phyloP scores from a whole-genome alignment of 1,140 invertebrate genomes.

The Melanaphis sacchari region DNA sequence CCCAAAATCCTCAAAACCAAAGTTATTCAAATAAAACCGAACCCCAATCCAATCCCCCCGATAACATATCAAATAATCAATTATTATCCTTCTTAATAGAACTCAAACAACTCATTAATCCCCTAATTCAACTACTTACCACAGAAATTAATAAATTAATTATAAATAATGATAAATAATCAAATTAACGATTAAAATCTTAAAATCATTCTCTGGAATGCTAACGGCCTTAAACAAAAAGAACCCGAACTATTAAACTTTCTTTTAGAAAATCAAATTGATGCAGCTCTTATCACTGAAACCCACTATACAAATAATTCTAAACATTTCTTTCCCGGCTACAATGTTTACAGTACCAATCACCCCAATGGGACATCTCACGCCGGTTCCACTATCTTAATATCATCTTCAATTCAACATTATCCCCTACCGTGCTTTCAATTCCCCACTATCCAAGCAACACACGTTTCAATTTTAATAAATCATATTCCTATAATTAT shows the following conservation, averaged over 20 bases:
- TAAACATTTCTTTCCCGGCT: conserved; percentile 50
- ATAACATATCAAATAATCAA: not conserved
- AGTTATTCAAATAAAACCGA: not conserved
- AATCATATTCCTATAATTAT: conserved; percentile 26
- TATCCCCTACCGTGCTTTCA: not conserved
- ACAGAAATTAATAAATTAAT: too few relatives aligned
- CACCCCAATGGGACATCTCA: conserved; percentile 9
- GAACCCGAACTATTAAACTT: conserved; percentile 59
- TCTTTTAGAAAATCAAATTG: conserved; percentile 58
- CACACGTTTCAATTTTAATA: conserved; percentile 23
- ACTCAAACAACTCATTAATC: not conserved
- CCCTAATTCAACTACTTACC: too few relatives aligned
- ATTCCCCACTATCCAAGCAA: conserved; percentile 41
- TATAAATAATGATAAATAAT: too few relatives aligned
- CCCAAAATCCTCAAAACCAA: not conserved
- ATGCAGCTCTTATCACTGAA: conserved; percentile 59
- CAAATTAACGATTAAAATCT: not conserved
- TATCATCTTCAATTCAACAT: not conserved
- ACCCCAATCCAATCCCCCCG: not conserved
- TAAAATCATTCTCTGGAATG: conserved; percentile 58
- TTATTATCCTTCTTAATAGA: not conserved
- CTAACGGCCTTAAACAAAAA: conserved; percentile 59
- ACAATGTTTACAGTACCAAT: not conserved
- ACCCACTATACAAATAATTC: conserved; percentile 58
- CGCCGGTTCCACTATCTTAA: conserved; percentile 30